Evolutionary conservation across 1,140 invertebrate genomes (phyloP).

Genomic region (Drosophila melanica): DNA sequence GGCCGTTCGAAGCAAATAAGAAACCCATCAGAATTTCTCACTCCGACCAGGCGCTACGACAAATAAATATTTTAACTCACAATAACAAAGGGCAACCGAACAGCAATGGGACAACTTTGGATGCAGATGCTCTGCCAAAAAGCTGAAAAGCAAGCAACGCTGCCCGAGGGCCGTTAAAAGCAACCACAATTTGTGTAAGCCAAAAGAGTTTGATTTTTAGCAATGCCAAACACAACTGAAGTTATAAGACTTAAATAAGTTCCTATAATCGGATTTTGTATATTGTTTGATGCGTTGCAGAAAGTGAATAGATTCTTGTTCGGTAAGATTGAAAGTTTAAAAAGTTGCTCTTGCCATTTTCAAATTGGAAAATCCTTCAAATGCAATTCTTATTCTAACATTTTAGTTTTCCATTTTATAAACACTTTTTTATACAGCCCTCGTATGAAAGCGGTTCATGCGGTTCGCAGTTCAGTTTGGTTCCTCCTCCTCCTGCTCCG

Average conservation of each 20-base stretch:
- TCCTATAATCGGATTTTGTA: no score
- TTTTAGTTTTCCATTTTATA: neutral
- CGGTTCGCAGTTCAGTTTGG: neutral
- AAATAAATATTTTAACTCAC: slow-evolving; percentile 83
- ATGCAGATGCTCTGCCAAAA: slow-evolving; percentile 19
- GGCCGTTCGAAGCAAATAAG: slow-evolving; percentile 74
- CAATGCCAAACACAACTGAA: no score
- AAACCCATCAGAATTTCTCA: slow-evolving; percentile 83
- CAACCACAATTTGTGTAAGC: neutral
- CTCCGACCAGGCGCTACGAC: slow-evolving; percentile 79
- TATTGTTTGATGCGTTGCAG: no score
- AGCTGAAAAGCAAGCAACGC: neutral
- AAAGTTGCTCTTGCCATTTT: no score
- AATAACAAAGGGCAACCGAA: slow-evolving; percentile 63
- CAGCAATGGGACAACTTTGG: slow-evolving; percentile 35
- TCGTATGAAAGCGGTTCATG: neutral
- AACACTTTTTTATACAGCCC: neutral
- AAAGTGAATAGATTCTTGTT: no score
- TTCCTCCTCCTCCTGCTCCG: neutral
- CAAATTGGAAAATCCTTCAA: no score
- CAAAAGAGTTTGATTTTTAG: neutral
- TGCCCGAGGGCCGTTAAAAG: slow-evolving; percentile 5
- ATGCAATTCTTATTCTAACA: neutral
- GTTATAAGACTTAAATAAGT: no score
- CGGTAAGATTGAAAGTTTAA: neutral